Percentiles rank a stretch among this genome's conserved stretches.
Conservation (phyloP, 1,140 invertebrate genomes). For the Drosophila willistoni region DNA sequence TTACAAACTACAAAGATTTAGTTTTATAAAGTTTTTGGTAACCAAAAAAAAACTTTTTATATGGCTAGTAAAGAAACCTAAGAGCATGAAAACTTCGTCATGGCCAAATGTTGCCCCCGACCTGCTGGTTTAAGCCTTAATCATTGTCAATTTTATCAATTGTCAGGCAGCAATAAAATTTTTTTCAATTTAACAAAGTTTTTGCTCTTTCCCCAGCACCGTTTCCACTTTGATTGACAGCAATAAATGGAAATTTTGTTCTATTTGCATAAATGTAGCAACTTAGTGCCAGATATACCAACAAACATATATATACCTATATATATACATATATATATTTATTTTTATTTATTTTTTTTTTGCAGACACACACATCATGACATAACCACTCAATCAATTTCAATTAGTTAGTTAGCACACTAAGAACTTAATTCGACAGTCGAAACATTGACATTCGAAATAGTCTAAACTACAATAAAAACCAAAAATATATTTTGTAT, state of each 20-base stretch:
- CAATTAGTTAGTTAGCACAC: slow-evolving; percentile 39
- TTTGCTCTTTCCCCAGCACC: background rate
- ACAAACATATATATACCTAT: background rate
- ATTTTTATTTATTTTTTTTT: no score
- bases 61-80: background rate
- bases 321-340: background rate
- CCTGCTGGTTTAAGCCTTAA: background rate
- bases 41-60: no score
- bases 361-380: background rate
- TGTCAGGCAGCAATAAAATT: slow-evolving; percentile 12
- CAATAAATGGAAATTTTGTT: slow-evolving; percentile 11
- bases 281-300: background rate
- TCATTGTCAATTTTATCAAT: slow-evolving; percentile 8
- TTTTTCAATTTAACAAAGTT: slow-evolving; percentile 14
- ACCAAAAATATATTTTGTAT: slow-evolving; percentile 11
- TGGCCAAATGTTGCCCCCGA: background rate
- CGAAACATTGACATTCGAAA: slow-evolving; percentile 28
- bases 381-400: slow-evolving; percentile 39
- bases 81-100: slow-evolving; percentile 3
- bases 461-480: background rate
- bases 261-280: slow-evolving; percentile 6
- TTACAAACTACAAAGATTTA: no score
- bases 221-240: background rate
- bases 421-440: slow-evolving; percentile 33
- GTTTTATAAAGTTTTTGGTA: no score